A percentile compares a stretch with the other conserved stretches of the same genome.
phyloP scores from a whole-genome alignment of 2,113 vertebrate species.

The Colaptes auratus region DNA sequence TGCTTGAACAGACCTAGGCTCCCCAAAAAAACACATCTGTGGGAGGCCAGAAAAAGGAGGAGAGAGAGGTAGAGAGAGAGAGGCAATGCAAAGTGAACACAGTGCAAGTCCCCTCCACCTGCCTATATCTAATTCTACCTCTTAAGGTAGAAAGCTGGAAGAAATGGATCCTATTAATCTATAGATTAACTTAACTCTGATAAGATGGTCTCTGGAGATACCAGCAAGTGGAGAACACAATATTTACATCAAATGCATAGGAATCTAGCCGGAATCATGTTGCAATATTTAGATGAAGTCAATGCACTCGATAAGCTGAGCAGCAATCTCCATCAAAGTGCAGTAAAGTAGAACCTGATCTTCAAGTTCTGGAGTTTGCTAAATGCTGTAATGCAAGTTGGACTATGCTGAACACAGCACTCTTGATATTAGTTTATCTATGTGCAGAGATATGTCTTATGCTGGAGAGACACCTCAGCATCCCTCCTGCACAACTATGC shows the following conservation, averaged over 20 bases:
- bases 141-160: background rate
- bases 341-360: background rate
- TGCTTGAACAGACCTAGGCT: background rate
- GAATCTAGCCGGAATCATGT: background rate
- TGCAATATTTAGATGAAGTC: background rate
- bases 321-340: background rate
- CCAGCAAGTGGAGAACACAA: background rate
- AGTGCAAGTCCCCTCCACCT: background rate
- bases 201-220: background rate
- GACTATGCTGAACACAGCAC: rapidly evolving
- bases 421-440: background rate
- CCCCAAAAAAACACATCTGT: background rate
- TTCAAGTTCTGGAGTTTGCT: background rate
- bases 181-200: background rate
- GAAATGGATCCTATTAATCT: background rate
- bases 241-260: background rate
- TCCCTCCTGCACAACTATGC: background rate
- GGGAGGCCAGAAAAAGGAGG: background rate
- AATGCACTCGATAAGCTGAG: background rate
- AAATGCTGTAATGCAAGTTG: background rate
- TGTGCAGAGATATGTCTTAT: background rate
- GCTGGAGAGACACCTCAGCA: background rate
- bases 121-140: background rate
- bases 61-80: background rate
- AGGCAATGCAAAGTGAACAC: background rate